A percentile compares a stretch with the other conserved stretches of the same genome.
These are phyloP conservation scores for Prietella phreatophila DNA, from an alignment of 2,113 vertebrate species.

Conservation along the genomic window DNA sequence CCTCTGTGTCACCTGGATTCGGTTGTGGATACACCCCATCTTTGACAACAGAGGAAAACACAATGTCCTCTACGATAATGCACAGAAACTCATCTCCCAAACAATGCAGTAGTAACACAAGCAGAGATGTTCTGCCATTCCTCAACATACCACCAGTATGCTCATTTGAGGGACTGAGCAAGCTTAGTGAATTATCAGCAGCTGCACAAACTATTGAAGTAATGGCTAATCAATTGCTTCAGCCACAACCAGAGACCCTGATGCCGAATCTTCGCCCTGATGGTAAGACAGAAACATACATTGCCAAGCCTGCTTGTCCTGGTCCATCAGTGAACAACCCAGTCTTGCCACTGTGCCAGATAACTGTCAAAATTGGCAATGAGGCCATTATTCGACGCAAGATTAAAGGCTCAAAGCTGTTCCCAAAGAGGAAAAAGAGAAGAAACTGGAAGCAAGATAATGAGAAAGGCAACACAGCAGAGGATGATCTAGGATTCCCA, in stretches of 20 bases:
- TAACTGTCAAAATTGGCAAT: conserved; percentile 96
- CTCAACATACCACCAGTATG: conserved; percentile 55
- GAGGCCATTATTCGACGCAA: conserved; percentile 92
- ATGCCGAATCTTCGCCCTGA: conserved; percentile 64
- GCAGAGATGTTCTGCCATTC: conserved; percentile 58
- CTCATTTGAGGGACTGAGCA: conserved; percentile 70
- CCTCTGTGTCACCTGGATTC: conserved; percentile 69
- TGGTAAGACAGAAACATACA: conserved; percentile 90
- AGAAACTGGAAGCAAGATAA: conserved; percentile 57
- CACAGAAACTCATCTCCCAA: conserved; percentile 66
- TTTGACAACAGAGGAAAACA: conserved; percentile 76
- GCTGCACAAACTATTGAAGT: conserved; percentile 72
- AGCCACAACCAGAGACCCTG: conserved; percentile 63
- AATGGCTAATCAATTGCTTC: conserved; percentile 72
- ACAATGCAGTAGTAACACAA: conserved; percentile 57
- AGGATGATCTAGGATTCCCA: conserved; percentile 65
- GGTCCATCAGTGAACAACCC: conserved; percentile 85
- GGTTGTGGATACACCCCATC: conserved; percentile 75
- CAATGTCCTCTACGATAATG: conserved; percentile 75
- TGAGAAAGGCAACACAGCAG: conserved; percentile 49
- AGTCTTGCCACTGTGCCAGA: conserved; percentile 90
- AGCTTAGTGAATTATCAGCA: conserved; percentile 77
- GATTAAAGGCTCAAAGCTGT: conserved; percentile 90
- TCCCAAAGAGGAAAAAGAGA: conserved; percentile 81
- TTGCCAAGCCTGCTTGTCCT: conserved; percentile 92